phyloP scores from a whole-genome alignment of 2,797 vertebrate genomes.

The Prunella strophiata region DNA sequence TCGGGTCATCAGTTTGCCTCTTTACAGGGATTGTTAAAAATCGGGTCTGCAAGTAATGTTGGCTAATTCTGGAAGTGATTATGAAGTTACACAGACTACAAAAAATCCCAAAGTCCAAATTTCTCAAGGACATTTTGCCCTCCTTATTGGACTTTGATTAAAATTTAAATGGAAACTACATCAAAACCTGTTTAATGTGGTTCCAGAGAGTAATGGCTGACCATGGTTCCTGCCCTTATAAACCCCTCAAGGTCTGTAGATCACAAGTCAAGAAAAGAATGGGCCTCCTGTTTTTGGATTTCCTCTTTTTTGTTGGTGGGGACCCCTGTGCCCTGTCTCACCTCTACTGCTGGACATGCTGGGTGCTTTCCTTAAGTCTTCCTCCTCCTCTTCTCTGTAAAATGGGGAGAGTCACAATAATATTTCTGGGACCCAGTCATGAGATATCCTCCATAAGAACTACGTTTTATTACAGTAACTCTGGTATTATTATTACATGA shows the following conservation, averaged over 20 bases:
- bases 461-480: background rate
- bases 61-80: conserved; percentile 31
- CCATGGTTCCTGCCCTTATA: background rate
- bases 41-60: background rate
- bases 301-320: background rate
- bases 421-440: background rate
- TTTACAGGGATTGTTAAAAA: background rate
- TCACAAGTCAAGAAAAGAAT: background rate
- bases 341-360: background rate
- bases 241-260: background rate
- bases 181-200: background rate
- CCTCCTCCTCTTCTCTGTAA: background rate
- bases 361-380: background rate
- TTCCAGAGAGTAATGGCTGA: background rate
- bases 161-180: conserved; percentile 9
- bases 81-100: background rate
- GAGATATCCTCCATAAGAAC: background rate
- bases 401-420: background rate
- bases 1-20: background rate
- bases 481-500: background rate
- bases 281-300: background rate
- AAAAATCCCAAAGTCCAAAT: background rate
- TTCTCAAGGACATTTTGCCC: conserved; percentile 19
- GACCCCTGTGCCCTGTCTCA: background rate
- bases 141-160: background rate